These are phyloP conservation scores for Seira ritae DNA, from an alignment of 2,888 invertebrate genomes.

Conservation along the genomic window DNA sequence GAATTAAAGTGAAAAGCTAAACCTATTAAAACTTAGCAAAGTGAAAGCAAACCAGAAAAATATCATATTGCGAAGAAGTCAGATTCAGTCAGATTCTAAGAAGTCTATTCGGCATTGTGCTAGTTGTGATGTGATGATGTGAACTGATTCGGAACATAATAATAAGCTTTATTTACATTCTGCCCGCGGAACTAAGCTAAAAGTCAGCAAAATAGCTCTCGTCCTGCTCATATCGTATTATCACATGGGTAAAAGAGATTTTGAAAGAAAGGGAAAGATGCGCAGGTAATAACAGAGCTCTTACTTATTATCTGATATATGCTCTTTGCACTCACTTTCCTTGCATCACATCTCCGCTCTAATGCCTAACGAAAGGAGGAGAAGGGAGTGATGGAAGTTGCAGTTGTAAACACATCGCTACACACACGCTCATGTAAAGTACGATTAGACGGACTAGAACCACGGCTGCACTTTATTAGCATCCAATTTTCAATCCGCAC, in stretches of 20 bases:
- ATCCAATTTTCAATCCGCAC: too few species aligned
- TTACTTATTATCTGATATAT: background rate
- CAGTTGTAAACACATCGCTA: constrained; percentile 4
- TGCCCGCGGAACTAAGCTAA: background rate
- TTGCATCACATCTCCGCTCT: background rate
- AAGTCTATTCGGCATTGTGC: too few species aligned
- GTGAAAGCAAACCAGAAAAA: too few species aligned
- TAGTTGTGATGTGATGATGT: background rate
- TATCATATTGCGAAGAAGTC: too few species aligned
- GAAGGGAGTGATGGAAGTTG: background rate
- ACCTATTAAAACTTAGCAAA: too few species aligned
- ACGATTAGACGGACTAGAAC: background rate
- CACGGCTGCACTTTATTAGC: constrained; percentile 16
- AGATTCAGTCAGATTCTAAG: too few species aligned
- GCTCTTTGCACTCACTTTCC: background rate
- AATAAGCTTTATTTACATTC: constrained; percentile 9
- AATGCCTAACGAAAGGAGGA: background rate
- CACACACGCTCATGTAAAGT: background rate
- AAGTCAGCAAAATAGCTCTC: background rate
- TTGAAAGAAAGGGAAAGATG: background rate
- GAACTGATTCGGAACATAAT: background rate
- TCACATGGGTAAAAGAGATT: background rate
- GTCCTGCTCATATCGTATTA: too few species aligned
- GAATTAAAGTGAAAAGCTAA: too few species aligned
- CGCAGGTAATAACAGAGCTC: background rate